A percentile compares a stretch with the other conserved stretches of the same genome.
These are phyloP conservation scores for Sus cebifrons DNA, from an alignment of 2,797 vertebrate species.

Conservation along the genomic window DNA sequence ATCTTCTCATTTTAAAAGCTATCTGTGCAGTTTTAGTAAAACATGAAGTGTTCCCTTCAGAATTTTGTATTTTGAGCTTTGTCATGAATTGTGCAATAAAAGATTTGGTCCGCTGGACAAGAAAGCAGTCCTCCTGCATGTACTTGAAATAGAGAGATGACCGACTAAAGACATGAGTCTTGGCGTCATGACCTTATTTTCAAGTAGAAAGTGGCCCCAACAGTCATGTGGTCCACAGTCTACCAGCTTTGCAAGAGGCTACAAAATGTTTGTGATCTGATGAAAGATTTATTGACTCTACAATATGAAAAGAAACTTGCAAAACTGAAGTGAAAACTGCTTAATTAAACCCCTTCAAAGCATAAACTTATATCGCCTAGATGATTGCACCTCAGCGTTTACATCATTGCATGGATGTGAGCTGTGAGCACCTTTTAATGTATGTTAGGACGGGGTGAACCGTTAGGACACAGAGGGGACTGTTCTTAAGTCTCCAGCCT, in stretches of 20 bases:
- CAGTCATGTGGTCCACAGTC: background rate
- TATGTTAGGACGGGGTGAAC: background rate
- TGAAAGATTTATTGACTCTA: background rate
- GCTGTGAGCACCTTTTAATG: background rate
- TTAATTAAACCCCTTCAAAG: conserved; percentile 32
- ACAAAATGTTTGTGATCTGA: conserved; percentile 4
- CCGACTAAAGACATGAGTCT: background rate
- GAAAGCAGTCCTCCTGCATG: background rate
- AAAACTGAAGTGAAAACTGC: conserved; percentile 9
- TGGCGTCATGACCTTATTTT: background rate
- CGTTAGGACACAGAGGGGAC: background rate
- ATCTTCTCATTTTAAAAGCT: conserved; percentile 9
- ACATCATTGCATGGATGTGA: too few species aligned
- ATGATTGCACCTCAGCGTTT: background rate
- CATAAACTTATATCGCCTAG: background rate
- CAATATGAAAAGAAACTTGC: conserved; percentile 25
- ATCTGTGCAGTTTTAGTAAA: background rate
- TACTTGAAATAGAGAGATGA: background rate
- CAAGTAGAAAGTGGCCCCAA: background rate
- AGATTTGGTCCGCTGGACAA: background rate
- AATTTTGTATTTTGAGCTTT: conserved; percentile 14
- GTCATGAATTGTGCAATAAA: background rate
- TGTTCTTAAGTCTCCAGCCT: background rate
- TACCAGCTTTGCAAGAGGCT: background rate
- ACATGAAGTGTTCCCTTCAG: background rate